These are phyloP conservation scores for Harpagifer antarcticus DNA, from an alignment of 2,797 vertebrate genomes.

Conservation along the genomic window DNA sequence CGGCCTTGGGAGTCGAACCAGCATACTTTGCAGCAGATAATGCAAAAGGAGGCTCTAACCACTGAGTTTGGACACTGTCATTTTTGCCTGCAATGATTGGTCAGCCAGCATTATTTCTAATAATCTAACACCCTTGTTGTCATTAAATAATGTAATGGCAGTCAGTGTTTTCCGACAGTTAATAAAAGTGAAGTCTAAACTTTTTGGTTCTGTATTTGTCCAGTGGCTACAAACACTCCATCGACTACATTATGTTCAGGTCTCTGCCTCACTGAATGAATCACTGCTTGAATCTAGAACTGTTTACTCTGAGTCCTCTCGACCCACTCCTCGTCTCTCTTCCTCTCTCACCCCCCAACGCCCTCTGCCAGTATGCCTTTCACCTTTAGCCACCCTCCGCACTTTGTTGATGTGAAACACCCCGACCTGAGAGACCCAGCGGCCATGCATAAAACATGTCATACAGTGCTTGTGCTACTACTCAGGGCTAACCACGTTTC, in stretches of 20 bases:
- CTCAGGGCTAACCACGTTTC: conserved; percentile 63
- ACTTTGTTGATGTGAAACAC: conserved; percentile 78
- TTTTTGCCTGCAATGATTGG: not conserved
- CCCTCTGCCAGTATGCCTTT: conserved; percentile 61
- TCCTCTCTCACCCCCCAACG: conserved; percentile 26
- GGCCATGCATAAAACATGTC: conserved; percentile 81
- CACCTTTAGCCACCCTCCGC: conserved; percentile 69
- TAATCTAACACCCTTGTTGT: not conserved
- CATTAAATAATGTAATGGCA: not conserved
- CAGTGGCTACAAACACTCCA: not conserved
- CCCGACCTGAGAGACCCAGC: conserved; percentile 68
- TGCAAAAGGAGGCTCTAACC: too few relatives aligned
- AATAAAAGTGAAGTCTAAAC: not conserved
- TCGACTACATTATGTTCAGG: not conserved
- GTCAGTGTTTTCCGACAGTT: conserved; percentile 7
- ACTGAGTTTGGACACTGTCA: not conserved
- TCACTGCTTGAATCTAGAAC: conserved; percentile 38
- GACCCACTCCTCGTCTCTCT: conserved; percentile 13
- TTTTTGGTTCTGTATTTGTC: not conserved
- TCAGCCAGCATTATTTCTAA: not conserved
- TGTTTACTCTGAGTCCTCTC: conserved; percentile 49
- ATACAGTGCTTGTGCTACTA: conserved; percentile 49
- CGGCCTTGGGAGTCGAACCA: too few relatives aligned
- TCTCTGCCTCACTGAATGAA: conserved; percentile 18
- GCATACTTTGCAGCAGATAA: too few relatives aligned